Conservation (phyloP, 2,797 vertebrate genomes). For the Naso thynnoides region DNA sequence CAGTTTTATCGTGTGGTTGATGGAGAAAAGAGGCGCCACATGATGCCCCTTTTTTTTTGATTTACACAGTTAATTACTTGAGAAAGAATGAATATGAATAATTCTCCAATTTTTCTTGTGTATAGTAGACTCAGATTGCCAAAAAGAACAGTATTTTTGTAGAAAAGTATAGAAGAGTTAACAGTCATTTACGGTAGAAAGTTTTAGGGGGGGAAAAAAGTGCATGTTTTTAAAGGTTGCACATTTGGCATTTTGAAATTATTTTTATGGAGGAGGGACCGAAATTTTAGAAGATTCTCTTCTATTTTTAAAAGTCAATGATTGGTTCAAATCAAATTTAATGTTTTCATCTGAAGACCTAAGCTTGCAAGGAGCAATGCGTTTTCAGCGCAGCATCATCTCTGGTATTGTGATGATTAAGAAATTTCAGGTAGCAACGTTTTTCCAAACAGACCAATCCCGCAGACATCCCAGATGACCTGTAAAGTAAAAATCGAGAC, state of each 20-base stretch:
- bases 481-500: constrained; percentile 24
- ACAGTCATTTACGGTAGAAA: constrained; percentile 1
- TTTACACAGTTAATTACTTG: constrained; percentile 42
- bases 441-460: constrained; percentile 29
- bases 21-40: constrained; percentile 22
- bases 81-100: constrained; percentile 29
- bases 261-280: constrained; percentile 26
- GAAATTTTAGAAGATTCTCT: constrained; percentile 5
- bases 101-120: constrained; percentile 39
- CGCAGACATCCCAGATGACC: constrained; percentile 17
- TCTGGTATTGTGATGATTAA: constrained; percentile 23
- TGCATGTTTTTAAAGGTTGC: constrained; percentile 43
- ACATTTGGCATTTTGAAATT: constrained; percentile 34
- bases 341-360: constrained; percentile 3
- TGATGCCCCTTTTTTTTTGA: constrained; percentile 33
- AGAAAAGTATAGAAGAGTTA: constrained; percentile 40
- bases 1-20: constrained; percentile 11
- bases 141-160: constrained; percentile 68
- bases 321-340: constrained; percentile 6
- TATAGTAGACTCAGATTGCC: constrained; percentile 35
- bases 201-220: constrained; percentile 17
- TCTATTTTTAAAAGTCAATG: constrained; percentile 1
- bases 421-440: constrained; percentile 44
- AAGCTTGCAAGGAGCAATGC: not conserved
- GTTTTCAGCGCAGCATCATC: not conserved